Conservation (phyloP, 2,797 vertebrate genomes). For the Toxotes lorentzi region DNA sequence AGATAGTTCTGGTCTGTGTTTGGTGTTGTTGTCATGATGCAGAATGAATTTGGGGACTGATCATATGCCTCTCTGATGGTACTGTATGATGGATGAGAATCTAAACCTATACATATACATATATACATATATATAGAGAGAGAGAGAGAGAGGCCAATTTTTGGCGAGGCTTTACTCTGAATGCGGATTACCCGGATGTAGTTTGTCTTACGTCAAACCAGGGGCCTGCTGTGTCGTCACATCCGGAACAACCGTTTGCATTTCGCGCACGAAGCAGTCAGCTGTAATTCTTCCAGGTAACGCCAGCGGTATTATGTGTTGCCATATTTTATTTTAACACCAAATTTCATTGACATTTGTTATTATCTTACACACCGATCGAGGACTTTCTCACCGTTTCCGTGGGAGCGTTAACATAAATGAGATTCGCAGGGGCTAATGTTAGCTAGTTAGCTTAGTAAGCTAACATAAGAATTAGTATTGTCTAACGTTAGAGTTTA, state of each 20-base stretch:
- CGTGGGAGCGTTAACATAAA: rapidly evolving
- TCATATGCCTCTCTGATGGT: too few relatives aligned
- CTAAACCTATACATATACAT: too few relatives aligned
- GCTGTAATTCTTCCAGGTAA: conserved; percentile 19
- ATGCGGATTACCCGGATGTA: conserved; percentile 7
- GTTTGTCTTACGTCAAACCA: background rate
- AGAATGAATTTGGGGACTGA: too few relatives aligned
- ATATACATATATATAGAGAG: too few relatives aligned
- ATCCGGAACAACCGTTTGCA: conserved; percentile 10
- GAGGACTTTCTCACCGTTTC: rapidly evolving
- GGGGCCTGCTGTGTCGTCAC: background rate
- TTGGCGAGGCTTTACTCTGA: too few relatives aligned
- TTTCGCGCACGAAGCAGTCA: background rate
- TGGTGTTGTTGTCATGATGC: too few relatives aligned
- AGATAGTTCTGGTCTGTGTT: too few relatives aligned
- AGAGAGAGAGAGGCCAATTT: too few relatives aligned
- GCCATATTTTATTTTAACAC: rapidly evolving
- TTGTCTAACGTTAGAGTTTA: background rate
- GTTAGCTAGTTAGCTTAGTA: conserved; percentile 36
- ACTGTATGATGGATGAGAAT: too few relatives aligned
- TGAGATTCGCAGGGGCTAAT: background rate
- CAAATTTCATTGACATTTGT: background rate
- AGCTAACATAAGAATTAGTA: background rate
- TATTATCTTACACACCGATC: background rate
- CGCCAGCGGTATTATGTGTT: rapidly evolving